A percentile compares a stretch with the other conserved stretches of the same genome.
phyloP scores from a whole-genome alignment of 2,113 vertebrate genomes.

The Eira barbara region DNA sequence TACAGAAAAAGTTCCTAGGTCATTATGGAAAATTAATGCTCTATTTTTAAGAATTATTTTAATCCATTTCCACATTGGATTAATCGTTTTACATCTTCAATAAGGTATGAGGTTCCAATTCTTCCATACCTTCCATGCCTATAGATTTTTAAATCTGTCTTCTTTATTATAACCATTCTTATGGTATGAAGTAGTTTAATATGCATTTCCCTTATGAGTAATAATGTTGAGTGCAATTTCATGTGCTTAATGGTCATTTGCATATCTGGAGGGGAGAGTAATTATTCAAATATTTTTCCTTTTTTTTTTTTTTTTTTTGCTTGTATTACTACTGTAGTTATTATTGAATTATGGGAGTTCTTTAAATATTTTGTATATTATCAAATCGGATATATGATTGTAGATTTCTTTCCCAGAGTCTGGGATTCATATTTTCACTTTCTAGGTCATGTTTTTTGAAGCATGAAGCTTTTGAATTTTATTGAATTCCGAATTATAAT shows the following conservation, averaged over 20 bases:
- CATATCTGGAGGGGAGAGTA: background rate
- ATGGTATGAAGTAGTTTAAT: background rate
- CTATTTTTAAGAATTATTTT: background rate
- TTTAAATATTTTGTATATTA: background rate
- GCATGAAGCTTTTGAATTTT: background rate
- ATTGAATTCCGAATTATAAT: background rate
- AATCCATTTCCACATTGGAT: background rate
- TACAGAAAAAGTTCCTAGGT: background rate
- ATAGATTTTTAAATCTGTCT: background rate
- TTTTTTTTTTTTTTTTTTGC: background rate
- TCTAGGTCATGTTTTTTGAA: background rate
- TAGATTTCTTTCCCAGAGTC: background rate
- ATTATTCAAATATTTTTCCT: background rate
- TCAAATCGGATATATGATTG: background rate
- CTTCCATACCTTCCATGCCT: background rate
- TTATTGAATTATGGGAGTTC: background rate
- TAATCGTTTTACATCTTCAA: background rate
- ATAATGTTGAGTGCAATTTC: background rate
- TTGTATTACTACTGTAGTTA: background rate
- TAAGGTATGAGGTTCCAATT: background rate
- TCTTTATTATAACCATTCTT: background rate
- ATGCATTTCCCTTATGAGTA: background rate
- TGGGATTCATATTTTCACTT: background rate
- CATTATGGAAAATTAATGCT: background rate
- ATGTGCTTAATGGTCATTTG: background rate